Evolutionary conservation across 2,888 invertebrate species (phyloP).

Genomic region (Pachydiplax longipennis): DNA sequence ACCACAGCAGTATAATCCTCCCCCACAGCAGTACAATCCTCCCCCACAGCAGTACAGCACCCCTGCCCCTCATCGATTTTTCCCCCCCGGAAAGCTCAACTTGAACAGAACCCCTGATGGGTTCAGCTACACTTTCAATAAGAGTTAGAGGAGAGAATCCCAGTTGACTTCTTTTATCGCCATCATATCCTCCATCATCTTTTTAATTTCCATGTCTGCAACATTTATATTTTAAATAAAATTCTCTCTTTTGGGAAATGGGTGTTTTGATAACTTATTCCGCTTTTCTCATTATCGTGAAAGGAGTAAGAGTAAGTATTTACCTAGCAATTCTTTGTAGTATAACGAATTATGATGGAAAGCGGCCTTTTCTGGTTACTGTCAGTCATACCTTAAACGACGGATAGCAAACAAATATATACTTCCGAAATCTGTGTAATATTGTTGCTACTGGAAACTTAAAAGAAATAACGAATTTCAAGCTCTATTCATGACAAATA

Average conservation of each 20-base stretch:
- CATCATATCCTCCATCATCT: neutral
- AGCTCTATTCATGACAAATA: too few relatives aligned
- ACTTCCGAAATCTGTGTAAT: too few relatives aligned
- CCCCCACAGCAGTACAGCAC: conserved; percentile 56
- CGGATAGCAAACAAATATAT: too few relatives aligned
- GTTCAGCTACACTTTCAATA: conserved; percentile 85
- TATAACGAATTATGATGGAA: too few relatives aligned
- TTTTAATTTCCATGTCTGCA: neutral
- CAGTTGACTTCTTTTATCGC: neutral
- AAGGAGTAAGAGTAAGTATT: neutral
- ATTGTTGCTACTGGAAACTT: too few relatives aligned
- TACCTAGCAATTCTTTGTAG: neutral
- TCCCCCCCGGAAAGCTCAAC: conserved; percentile 84
- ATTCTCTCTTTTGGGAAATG: neutral
- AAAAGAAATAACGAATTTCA: too few relatives aligned
- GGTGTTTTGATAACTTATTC: neutral
- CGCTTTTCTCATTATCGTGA: neutral
- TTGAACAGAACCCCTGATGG: conserved; percentile 88
- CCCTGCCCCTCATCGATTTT: conserved; percentile 75
- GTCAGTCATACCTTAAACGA: too few relatives aligned
- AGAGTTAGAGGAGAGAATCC: conserved; percentile 58
- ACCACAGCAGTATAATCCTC: conserved; percentile 57
- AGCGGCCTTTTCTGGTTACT: too few relatives aligned
- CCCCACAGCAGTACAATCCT: conserved; percentile 39
- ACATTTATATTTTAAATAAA: neutral